These are phyloP conservation scores for Tachysurus fulvidraco DNA, from an alignment of 2,113 vertebrate species.

Conservation along the genomic window DNA sequence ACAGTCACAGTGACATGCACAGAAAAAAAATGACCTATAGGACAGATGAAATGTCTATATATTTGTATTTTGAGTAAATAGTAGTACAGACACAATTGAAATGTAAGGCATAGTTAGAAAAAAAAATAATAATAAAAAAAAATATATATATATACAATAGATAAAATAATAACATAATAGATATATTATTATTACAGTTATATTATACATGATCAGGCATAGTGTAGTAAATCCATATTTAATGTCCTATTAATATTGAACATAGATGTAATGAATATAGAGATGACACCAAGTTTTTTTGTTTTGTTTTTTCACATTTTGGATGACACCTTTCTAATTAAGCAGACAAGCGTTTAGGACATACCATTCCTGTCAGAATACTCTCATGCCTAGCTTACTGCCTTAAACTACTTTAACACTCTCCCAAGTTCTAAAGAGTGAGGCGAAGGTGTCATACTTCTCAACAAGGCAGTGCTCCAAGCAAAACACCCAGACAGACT, in stretches of 20 bases:
- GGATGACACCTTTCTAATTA: slow-evolving; percentile 39
- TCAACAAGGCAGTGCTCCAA: slow-evolving; percentile 29
- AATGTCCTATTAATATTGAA: not conserved
- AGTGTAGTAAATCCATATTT: not conserved
- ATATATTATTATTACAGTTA: too few relatives aligned
- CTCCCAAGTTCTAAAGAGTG: not conserved
- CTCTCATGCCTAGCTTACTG: slow-evolving; percentile 14
- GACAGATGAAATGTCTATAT: not conserved
- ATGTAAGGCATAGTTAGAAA: too few relatives aligned
- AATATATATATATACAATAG: too few relatives aligned
- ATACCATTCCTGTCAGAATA: slow-evolving; percentile 27
- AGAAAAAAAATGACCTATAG: not conserved
- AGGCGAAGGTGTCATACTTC: slow-evolving; percentile 5
- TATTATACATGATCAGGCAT: not conserved
- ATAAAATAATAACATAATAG: too few relatives aligned
- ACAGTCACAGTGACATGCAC: not conserved
- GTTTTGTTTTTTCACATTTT: not conserved
- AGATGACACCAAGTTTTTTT: not conserved
- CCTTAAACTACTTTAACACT: slow-evolving; percentile 37
- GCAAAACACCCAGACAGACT: slow-evolving; percentile 27
- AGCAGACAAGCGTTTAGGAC: slow-evolving; percentile 5
- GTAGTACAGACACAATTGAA: not conserved
- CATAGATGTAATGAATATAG: not conserved
- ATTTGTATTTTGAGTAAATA: not conserved
- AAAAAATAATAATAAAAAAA: too few relatives aligned